A percentile compares a stretch with the other conserved stretches of the same genome.
Evolutionary conservation across 2,113 vertebrate genomes (phyloP).

Genomic region (Telmatochromis sp.): DNA sequence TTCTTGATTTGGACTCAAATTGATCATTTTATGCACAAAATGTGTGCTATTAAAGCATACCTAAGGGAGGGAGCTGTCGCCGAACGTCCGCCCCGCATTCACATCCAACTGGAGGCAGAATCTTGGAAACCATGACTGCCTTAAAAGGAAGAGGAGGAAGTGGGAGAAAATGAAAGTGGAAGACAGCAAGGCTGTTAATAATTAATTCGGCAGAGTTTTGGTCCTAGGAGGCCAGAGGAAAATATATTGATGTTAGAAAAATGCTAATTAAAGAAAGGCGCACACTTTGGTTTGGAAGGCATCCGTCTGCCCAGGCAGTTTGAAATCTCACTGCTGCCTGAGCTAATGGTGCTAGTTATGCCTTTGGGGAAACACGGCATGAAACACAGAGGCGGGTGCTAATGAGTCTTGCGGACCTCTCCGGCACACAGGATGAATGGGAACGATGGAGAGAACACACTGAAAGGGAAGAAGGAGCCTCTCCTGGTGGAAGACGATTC

Average conservation of each 20-base stretch:
- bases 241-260: constrained; percentile 68
- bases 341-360: constrained; percentile 61
- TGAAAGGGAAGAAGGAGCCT: constrained; percentile 20
- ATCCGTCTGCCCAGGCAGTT: constrained; percentile 63
- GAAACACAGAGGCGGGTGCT: constrained; percentile 49
- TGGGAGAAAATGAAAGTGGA: constrained; percentile 41
- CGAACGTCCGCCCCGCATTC: constrained; percentile 10
- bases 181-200: constrained; percentile 56
- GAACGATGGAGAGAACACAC: neutral
- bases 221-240: constrained; percentile 56
- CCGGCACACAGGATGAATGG: constrained; percentile 40
- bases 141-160: constrained; percentile 22
- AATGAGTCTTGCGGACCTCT: constrained; percentile 66
- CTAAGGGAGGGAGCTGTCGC: neutral
- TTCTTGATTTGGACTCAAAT: constrained; percentile 32
- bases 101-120: neutral
- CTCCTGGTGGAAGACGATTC: neutral
- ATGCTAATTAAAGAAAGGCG: constrained; percentile 69
- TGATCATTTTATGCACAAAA: constrained; percentile 34
- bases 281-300: constrained; percentile 56
- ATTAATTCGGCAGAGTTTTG: constrained; percentile 59
- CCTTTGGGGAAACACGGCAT: constrained; percentile 55
- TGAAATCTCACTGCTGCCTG: constrained; percentile 51
- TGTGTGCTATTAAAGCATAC: constrained; percentile 26
- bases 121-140: constrained; percentile 20